Base-by-base conservation (phyloP, 2,113 vertebrate species). In the Odontesthes bonariensis region DNA sequence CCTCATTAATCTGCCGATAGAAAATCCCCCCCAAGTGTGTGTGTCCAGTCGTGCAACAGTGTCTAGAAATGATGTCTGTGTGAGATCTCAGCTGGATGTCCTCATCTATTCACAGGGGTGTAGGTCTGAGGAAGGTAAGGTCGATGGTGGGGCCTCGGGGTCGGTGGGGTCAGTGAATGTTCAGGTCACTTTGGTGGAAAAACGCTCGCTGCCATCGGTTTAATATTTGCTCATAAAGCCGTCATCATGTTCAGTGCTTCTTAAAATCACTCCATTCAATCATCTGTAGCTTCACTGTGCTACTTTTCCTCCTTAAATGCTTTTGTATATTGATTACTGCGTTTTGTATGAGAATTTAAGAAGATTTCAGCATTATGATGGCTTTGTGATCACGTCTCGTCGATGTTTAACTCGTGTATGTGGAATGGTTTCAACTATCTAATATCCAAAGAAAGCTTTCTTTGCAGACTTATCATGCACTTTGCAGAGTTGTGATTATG, bases 61-160 rank as follows among this genome's bases (percentile, higher is more conserved):
- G 51, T 65, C 8, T 22, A 55, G 40, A 47, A 75, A 40, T 32
- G 69, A 33, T 65, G 68, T 58, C 74, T 71, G 20, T 75, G 68
- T 72, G 67, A 76, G 87, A 72, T 84, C 69, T 76, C 54, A 56
- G 56, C 64, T 64, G 69, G 66, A 82, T 72, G 61, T 83, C 68
- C 9, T 40, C 94, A 88, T 95, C 92, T 94, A 93, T 92, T 92
- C 90, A 90, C 93, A 89, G 90, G 93, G 92, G 51, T 96, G 95
- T 85, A 71, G 95, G 94, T 95, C 93, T 94, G 93, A 95, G 93
- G 94, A 94, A 97, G 96, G 96, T 97, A 97, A 96, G 95, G 92
- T 88, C 61, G 78, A 33, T 80, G 86, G 81, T 55, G 60, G 63
- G 57, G 58, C 38, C 13, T 67, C 0, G 6, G 9, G 38, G 3